These are phyloP conservation scores for Hemiscyllium ocellatum DNA, from an alignment of 2,113 vertebrate genomes.

Conservation along the genomic window DNA sequence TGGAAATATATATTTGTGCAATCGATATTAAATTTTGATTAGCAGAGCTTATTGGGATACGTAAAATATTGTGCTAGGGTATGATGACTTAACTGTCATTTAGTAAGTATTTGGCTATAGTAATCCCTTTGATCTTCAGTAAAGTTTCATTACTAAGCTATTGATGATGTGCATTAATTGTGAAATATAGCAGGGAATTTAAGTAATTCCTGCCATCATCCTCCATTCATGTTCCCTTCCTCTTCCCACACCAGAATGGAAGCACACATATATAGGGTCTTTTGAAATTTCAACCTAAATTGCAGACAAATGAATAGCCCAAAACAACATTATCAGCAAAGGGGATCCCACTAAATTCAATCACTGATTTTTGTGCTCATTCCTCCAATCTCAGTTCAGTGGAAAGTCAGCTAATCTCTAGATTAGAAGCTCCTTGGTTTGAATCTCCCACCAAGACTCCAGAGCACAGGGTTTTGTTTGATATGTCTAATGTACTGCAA, in stretches of 20 bases:
- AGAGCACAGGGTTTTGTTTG: background rate
- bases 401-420: background rate
- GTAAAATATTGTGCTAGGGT: constrained; percentile 41
- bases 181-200: constrained; percentile 41
- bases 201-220: background rate
- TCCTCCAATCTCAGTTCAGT: background rate
- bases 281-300: background rate
- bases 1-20: constrained; percentile 40
- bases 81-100: constrained; percentile 39
- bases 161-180: constrained; percentile 47
- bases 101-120: background rate
- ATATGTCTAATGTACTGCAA: background rate
- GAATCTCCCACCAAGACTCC: background rate
- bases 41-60: constrained; percentile 41
- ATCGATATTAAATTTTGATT: constrained; percentile 43
- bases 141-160: constrained; percentile 44
- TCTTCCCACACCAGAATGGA: background rate
- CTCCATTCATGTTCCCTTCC: background rate
- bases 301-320: background rate
- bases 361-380: background rate
- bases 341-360: background rate
- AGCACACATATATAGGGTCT: background rate
- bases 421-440: background rate
- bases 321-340: background rate
- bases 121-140: constrained; percentile 46